phyloP scores from a whole-genome alignment of 1,140 invertebrate species.

The Monomorium pharaonis region DNA sequence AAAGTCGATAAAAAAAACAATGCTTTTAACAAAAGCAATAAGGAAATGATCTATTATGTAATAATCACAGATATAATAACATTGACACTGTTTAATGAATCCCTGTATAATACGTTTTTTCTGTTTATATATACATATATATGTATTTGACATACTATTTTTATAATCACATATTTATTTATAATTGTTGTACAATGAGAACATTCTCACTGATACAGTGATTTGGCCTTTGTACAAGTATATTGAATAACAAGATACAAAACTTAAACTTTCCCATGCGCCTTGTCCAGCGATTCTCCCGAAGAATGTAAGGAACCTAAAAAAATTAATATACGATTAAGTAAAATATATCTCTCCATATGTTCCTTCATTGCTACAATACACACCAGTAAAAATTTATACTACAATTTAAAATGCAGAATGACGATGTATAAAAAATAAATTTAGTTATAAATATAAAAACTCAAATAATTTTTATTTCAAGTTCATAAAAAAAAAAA shows the following conservation, averaged over 20 bases:
- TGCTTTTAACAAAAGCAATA: constrained; percentile 20
- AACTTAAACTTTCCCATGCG: constrained; percentile 81
- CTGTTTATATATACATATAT: constrained; percentile 17
- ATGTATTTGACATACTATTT: constrained; percentile 35
- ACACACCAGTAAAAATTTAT: neutral
- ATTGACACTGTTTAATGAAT: constrained; percentile 7
- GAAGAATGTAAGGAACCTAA: constrained; percentile 84
- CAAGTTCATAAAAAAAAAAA: neutral
- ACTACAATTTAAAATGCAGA: neutral
- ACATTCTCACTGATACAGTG: constrained; percentile 54
- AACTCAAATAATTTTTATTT: neutral
- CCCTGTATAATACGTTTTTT: neutral
- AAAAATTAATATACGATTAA: constrained; percentile 32
- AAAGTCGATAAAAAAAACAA: neutral
- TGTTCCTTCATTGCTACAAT: neutral
- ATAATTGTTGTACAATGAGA: constrained; percentile 48
- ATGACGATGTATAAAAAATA: neutral
- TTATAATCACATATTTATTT: constrained; percentile 56
- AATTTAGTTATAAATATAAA: neutral
- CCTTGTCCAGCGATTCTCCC: constrained; percentile 83
- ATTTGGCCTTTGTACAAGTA: constrained; percentile 54
- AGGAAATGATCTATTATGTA: constrained; percentile 6
- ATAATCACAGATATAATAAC: constrained; percentile 43
- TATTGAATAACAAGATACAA: constrained; percentile 71
- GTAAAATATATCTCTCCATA: neutral